These are phyloP conservation scores for Hyles lineata DNA, from an alignment of 2,888 invertebrate genomes.

Conservation along the genomic window DNA sequence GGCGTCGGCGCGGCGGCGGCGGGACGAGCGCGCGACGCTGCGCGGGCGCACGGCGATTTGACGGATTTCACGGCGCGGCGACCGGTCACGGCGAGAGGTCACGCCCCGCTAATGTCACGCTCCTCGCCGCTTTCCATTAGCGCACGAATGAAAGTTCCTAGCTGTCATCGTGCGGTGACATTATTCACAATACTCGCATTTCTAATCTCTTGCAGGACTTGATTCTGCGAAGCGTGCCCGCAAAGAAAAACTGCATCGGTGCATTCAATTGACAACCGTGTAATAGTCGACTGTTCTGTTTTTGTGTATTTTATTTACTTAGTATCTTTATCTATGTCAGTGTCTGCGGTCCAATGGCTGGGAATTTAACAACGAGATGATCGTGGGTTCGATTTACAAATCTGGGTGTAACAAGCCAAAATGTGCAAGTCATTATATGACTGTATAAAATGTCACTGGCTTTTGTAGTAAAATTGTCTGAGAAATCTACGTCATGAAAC, in stretches of 20 bases:
- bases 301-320: neutral
- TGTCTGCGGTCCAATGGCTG: neutral
- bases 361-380: no score
- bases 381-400: no score
- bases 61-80: conserved; percentile 77
- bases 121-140: conserved; percentile 65
- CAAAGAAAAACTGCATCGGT: neutral
- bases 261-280: neutral
- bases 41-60: conserved; percentile 84
- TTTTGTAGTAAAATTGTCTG: no score
- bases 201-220: conserved; percentile 10
- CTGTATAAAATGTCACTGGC: no score
- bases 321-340: neutral
- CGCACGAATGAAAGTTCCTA: conserved; percentile 67
- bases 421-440: no score
- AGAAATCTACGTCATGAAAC: no score
- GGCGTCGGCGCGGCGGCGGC: conserved; percentile 64
- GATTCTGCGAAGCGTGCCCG: neutral
- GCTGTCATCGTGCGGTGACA: conserved; percentile 31
- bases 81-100: conserved; percentile 77
- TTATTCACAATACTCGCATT: conserved; percentile 22
- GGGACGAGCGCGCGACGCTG: conserved; percentile 75
- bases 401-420: no score
- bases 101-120: conserved; percentile 78
- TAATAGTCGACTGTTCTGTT: neutral